A percentile compares a stretch with the other conserved stretches of the same genome.
phyloP scores from a whole-genome alignment of 2,113 vertebrate species.

The Salvator merianae region DNA sequence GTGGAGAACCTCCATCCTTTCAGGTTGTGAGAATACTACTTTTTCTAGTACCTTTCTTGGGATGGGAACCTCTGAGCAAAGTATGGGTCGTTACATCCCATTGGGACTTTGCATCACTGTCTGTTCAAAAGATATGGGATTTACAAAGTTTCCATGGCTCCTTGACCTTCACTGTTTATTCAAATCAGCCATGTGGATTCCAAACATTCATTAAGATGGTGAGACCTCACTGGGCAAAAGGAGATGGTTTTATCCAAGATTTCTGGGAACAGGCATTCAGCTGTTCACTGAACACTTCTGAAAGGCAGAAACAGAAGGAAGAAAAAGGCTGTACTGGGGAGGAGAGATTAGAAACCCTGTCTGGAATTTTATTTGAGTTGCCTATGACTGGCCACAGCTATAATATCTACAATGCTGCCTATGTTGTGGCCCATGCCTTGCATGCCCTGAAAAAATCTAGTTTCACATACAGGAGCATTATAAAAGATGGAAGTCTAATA shows the following conservation, averaged over 20 bases:
- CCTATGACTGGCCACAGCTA: background rate
- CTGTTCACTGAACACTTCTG: background rate
- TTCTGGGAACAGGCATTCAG: background rate
- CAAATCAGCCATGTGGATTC: background rate
- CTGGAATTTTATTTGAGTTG: background rate
- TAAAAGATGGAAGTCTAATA: background rate
- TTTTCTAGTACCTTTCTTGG: background rate
- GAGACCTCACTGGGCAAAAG: background rate
- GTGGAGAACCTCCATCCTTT: background rate
- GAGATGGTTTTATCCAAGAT: background rate
- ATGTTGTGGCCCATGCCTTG: background rate
- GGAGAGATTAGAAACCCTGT: background rate
- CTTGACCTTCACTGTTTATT: background rate
- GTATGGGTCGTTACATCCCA: background rate
- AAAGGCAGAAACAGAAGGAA: background rate
- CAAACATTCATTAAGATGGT: background rate
- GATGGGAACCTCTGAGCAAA: background rate
- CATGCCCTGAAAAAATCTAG: background rate
- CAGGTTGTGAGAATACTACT: background rate
- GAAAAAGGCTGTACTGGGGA: background rate
- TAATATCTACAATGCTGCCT: background rate
- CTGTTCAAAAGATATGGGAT: background rate
- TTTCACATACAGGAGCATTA: background rate
- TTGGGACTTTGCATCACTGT: background rate
- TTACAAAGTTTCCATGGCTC: background rate